Evolutionary conservation across 2,797 vertebrate species (phyloP).

Genomic region (Peromyscus attwateri): DNA sequence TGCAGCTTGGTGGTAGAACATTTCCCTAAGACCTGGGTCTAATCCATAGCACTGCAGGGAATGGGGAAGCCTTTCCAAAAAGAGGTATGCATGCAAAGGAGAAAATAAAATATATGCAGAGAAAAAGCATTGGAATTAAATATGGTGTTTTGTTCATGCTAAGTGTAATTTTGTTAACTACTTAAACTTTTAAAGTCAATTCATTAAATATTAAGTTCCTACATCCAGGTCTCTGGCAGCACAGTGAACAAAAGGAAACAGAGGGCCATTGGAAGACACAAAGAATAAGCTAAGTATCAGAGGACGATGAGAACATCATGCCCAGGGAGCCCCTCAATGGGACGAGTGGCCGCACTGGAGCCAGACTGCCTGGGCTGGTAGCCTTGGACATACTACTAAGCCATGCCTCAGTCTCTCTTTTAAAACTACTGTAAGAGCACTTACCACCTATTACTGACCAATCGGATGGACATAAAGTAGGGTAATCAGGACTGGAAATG

Average conservation of each 20-base stretch:
- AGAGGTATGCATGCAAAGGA: background rate
- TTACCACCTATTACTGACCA: conserved; percentile 3
- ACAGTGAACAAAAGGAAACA: conserved; percentile 42
- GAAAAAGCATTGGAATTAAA: conserved; percentile 21
- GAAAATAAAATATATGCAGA: conserved; percentile 49
- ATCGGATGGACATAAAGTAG: background rate
- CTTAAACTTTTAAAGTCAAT: conserved; percentile 47
- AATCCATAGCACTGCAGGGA: background rate
- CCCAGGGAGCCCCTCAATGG: background rate
- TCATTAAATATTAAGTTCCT: conserved; percentile 58
- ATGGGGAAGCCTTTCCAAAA: conserved; percentile 10
- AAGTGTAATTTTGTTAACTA: conserved; percentile 36
- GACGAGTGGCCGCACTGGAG: background rate
- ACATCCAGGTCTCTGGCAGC: background rate
- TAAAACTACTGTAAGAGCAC: conserved; percentile 42
- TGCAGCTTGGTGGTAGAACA: background rate
- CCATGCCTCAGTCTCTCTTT: conserved; percentile 54
- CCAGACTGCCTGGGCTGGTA: background rate
- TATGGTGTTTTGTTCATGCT: background rate
- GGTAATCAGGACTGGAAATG: background rate
- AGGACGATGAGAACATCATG: background rate
- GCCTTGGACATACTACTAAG: conserved; percentile 4
- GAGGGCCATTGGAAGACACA: background rate
- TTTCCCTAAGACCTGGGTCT: background rate
- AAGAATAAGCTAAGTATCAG: conserved; percentile 55